These are phyloP conservation scores for Xestia xanthographa DNA, from an alignment of 2,888 invertebrate genomes.

Conservation along the genomic window DNA sequence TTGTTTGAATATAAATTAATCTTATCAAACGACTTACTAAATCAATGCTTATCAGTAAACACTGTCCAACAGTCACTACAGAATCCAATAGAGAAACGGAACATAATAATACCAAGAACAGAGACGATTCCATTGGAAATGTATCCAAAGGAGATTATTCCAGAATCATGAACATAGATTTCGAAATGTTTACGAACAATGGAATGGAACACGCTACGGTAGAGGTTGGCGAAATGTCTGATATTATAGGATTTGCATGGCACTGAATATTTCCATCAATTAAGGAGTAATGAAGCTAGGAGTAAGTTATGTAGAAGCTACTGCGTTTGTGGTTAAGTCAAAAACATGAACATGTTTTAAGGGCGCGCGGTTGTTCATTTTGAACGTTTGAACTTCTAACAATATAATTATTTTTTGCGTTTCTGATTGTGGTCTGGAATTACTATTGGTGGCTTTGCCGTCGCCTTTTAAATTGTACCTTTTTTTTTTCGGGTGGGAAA, in stretches of 20 bases:
- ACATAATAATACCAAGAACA: conserved; percentile 5
- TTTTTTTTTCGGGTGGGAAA: too few relatives aligned
- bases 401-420: neutral
- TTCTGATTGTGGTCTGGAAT: neutral
- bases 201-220: neutral
- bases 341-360: too few relatives aligned
- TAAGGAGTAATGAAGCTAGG: neutral
- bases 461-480: too few relatives aligned
- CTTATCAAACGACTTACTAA: neutral
- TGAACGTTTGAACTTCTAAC: neutral
- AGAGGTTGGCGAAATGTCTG: conserved; percentile 8
- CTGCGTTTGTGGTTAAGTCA: neutral
- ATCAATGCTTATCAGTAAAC: neutral
- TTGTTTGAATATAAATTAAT: neutral
- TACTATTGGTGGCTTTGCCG: too few relatives aligned
- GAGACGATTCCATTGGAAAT: conserved; percentile 17
- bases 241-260: conserved; percentile 20
- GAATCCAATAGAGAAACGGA: conserved; percentile 3
- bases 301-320: neutral
- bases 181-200: conserved; percentile 58
- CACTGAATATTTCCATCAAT: conserved; percentile 37
- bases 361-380: neutral
- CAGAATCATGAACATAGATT: conserved; percentile 47
- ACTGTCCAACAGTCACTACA: neutral
- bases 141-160: conserved; percentile 40